Evolutionary conservation across 2,888 invertebrate species (phyloP), one percentile per base, ranked within the genome.

Genomic region (Dryadula phaetusa): DNA sequence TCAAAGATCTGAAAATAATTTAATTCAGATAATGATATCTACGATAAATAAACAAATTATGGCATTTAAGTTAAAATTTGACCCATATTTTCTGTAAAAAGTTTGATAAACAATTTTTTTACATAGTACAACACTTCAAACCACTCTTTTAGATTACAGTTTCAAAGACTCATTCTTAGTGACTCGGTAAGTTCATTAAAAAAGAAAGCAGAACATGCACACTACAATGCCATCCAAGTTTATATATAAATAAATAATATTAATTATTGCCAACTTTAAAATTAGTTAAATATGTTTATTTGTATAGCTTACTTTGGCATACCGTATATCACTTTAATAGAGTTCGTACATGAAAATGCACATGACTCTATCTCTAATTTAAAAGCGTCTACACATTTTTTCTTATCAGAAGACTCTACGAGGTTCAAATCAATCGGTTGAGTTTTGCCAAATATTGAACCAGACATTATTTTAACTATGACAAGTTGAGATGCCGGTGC

Each of bases 361-460:
- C 88, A 88, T 58, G 73, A 75, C 56, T 76, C 79, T 44, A 90
- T 70, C 70, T 88, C 86, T 22, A 77, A 64, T 76, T 77, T 85
- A 28, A 86, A 79, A 16, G 72, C 73, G 62, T 82, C 78, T 0
- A 86, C 90, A 40, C 66, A 25, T 4, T 71, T 25, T 53, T 74
- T 74, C 73, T 92, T 88, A 74, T 88, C 87, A 1, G 79, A 77
- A 74, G 84, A 87, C 14, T 88, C 87, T 72, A 90, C 75, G 63
- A 92, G 76, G 62, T 75, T 82, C 56, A 91, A 72, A 70, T 89
- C 83, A 66, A 92, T 76, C 49, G 81, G 74, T 72, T 86, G 86
- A 37, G 76, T 54, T 28, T 68, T 66, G 8, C 91, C 89, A 74
- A 92, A 92, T 46, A 88, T 76, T 25, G 65, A 44, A 25, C 92